Conservation (phyloP, 2,797 vertebrate genomes). For the Psittacula echo region DNA sequence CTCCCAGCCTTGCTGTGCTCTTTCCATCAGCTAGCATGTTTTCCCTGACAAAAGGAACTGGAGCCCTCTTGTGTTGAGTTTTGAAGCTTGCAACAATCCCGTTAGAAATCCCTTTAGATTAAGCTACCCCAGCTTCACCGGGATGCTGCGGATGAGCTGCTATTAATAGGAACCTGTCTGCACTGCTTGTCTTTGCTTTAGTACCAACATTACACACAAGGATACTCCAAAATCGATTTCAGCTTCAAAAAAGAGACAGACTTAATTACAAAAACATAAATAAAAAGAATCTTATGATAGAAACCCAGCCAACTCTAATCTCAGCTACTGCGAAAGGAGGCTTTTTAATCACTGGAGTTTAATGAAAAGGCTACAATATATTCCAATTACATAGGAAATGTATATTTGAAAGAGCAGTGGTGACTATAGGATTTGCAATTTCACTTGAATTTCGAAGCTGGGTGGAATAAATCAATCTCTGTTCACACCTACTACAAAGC, state of each 20-base stretch:
- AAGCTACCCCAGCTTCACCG: neutral
- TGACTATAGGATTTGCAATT: neutral
- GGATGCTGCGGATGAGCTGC: neutral
- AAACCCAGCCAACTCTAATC: neutral
- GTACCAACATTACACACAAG: accelerated
- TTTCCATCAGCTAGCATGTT: neutral
- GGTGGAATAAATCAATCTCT: neutral
- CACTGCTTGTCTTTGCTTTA: neutral
- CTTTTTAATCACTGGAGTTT: neutral
- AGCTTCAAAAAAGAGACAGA: neutral
- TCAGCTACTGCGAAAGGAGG: neutral
- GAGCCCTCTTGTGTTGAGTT: conserved; percentile 59
- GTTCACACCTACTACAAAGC: neutral
- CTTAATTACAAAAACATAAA: neutral
- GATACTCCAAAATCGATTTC: neutral
- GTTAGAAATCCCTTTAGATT: neutral
- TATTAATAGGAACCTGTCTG: neutral
- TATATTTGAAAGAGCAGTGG: neutral
- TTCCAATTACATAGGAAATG: accelerated
- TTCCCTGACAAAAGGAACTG: conserved; percentile 41
- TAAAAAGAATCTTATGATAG: accelerated
- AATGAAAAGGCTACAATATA: neutral
- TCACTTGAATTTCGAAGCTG: neutral
- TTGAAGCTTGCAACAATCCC: neutral
- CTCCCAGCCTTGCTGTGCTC: neutral